phyloP scores from a whole-genome alignment of 2,888 invertebrate species.

The Bruchidius siliquastri region DNA sequence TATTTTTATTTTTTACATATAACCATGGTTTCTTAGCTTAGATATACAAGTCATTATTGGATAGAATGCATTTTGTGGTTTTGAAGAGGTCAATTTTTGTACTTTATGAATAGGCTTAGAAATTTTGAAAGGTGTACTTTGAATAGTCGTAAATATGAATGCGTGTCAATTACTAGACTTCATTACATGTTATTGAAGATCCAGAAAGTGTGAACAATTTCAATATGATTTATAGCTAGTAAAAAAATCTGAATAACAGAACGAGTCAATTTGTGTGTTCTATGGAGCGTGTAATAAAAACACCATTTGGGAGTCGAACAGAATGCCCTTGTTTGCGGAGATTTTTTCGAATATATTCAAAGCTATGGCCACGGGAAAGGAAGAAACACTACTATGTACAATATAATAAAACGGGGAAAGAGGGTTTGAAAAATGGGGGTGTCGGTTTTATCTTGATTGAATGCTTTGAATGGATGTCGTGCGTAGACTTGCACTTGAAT shows the following conservation, averaged over 20 bases:
- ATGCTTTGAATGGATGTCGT: neutral
- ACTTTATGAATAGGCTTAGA: too few relatives aligned
- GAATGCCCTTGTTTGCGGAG: neutral
- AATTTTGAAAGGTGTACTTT: too few relatives aligned
- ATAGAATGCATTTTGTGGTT: too few relatives aligned
- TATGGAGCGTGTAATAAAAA: conserved; percentile 43
- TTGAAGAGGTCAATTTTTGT: too few relatives aligned
- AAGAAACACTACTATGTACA: neutral
- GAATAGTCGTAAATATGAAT: too few relatives aligned
- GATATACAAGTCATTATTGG: too few relatives aligned
- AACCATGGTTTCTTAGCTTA: too few relatives aligned
- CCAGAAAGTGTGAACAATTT: neutral
- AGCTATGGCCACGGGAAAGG: neutral
- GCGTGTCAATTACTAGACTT: too few relatives aligned
- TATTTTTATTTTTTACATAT: too few relatives aligned
- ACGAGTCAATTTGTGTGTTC: conserved; percentile 41
- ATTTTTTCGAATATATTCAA: neutral
- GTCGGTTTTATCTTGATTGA: neutral
- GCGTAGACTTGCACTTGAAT: neutral
- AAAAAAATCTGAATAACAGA: conserved; percentile 33
- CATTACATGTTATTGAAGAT: neutral
- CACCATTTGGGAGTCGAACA: conserved; percentile 11
- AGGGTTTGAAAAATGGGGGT: neutral
- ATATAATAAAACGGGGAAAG: neutral
- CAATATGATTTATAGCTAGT: conserved; percentile 31